Evolutionary conservation across 1,140 invertebrate genomes (phyloP).

Genomic region (Pseudoatta argentina): DNA sequence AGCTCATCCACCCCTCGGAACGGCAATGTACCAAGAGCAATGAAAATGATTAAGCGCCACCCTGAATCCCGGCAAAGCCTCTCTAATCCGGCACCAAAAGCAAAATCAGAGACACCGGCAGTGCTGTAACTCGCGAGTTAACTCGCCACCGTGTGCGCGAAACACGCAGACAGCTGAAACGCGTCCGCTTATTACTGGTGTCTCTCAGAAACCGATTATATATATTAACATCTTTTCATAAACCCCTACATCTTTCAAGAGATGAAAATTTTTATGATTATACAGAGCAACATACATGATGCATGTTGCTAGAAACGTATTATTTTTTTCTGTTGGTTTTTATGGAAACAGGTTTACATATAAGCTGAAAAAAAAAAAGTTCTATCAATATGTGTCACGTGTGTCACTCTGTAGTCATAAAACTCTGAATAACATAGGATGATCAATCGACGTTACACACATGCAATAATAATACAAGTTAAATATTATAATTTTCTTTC

Average conservation of each 20-base stretch:
- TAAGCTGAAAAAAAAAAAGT: background rate
- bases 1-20: conserved; percentile 37
- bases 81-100: conserved; percentile 81
- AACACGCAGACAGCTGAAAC: conserved; percentile 24
- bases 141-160: conserved; percentile 56
- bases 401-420: background rate
- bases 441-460: background rate
- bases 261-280: background rate
- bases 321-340: too few relatives aligned
- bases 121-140: conserved; percentile 71
- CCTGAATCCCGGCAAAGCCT: conserved; percentile 79
- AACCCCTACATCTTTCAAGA: background rate
- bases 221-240: conserved; percentile 18
- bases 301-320: too few relatives aligned
- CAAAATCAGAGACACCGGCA: conserved; percentile 78
- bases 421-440: background rate
- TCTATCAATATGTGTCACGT: background rate
- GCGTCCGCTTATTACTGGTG: conserved; percentile 64
- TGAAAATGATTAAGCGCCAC: conserved; percentile 79
- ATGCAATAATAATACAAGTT: background rate
- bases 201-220: conserved; percentile 11
- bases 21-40: conserved; percentile 59
- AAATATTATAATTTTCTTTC: background rate
- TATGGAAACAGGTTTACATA: background rate
- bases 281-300: too few relatives aligned